Conservation (phyloP, 2,113 vertebrate species). For the Xiphophorus couchianus region DNA sequence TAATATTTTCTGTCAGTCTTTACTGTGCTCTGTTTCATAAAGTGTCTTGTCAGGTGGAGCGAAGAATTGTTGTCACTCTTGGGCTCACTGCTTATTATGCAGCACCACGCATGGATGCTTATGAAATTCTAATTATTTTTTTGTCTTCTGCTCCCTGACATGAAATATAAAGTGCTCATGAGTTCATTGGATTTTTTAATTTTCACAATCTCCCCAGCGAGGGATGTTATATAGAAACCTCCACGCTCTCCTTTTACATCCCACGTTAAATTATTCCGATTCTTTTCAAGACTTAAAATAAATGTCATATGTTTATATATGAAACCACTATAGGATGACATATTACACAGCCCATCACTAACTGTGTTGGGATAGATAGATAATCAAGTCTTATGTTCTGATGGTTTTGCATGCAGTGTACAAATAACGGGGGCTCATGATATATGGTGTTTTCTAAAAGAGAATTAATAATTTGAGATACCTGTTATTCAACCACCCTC, state of each 20-base stretch:
- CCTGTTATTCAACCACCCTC: conserved; percentile 1
- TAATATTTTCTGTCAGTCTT: neutral
- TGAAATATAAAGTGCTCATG: conserved; percentile 41
- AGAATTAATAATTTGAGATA: neutral
- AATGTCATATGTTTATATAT: conserved; percentile 55
- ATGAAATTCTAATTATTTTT: conserved; percentile 3
- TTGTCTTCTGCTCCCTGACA: conserved; percentile 9
- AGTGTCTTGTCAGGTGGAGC: neutral
- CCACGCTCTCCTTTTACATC: conserved; percentile 23
- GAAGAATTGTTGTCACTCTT: neutral
- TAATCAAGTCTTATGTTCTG: conserved; percentile 23
- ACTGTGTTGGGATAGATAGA: conserved; percentile 46
- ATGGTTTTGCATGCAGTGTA: conserved; percentile 1
- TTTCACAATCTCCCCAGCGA: conserved; percentile 43
- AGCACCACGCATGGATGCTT: neutral
- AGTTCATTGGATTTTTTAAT: conserved; percentile 51
- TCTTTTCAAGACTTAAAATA: conserved; percentile 59
- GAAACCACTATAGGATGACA: conserved; percentile 45
- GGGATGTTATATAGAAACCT: conserved; percentile 35
- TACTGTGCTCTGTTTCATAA: neutral
- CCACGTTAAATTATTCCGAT: conserved; percentile 60
- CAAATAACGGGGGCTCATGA: conserved; percentile 58
- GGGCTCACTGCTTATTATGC: conserved; percentile 9
- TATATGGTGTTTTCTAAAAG: conserved; percentile 9
- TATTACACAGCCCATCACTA: conserved; percentile 37